phyloP scores from a whole-genome alignment of 2,888 invertebrate species.

The Eulithis testata region DNA sequence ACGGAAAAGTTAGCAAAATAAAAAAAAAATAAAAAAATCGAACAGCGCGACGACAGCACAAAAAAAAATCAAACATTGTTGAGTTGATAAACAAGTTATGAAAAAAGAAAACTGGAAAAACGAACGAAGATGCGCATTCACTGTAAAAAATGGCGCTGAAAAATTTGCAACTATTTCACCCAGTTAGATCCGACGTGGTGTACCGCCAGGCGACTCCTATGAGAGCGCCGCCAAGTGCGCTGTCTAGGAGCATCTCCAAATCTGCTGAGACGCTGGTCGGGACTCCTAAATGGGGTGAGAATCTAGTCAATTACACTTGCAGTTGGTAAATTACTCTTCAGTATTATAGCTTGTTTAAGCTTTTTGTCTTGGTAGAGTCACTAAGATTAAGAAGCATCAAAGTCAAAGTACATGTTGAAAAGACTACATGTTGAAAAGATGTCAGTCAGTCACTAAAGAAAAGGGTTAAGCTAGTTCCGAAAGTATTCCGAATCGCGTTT shows the following conservation, averaged over 20 bases:
- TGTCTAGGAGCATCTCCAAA: conserved; percentile 70
- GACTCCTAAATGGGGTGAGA: conserved; percentile 62
- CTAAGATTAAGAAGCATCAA: no score
- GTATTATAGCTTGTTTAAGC: no score
- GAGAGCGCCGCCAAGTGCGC: conserved; percentile 69
- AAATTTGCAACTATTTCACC: conserved; percentile 72
- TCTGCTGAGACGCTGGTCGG: conserved; percentile 75
- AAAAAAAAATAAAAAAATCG: conserved; percentile 6
- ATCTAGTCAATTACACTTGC: not conserved
- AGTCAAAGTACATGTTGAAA: no score
- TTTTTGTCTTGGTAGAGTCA: no score
- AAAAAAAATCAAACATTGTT: not conserved
- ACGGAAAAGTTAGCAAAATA: not conserved
- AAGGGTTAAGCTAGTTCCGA: no score
- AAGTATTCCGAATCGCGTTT: no score
- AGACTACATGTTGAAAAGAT: no score
- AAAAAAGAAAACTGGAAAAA: conserved; percentile 32
- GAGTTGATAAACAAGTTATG: conserved; percentile 4
- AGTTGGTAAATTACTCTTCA: no score
- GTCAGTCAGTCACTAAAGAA: no score
- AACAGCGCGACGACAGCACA: not conserved
- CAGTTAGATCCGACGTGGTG: conserved; percentile 66
- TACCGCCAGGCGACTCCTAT: conserved; percentile 71
- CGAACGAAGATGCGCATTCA: conserved; percentile 46
- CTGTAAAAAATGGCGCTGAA: conserved; percentile 69